Percentiles rank a stretch among this genome's conserved stretches.
These are phyloP conservation scores for Isichthys henryi DNA, from an alignment of 2,113 vertebrate species.

Conservation along the genomic window DNA sequence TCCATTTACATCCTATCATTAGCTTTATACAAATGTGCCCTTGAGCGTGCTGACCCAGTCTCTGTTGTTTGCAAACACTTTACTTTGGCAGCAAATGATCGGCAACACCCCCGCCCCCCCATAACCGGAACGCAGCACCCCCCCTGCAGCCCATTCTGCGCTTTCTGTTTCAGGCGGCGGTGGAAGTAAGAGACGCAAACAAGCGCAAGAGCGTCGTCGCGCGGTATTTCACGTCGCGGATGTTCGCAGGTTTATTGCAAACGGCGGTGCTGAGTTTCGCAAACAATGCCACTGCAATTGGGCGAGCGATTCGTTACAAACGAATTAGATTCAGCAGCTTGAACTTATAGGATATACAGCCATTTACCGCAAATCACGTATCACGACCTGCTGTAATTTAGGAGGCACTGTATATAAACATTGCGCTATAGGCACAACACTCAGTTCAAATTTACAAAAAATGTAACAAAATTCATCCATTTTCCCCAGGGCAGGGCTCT, in stretches of 20 bases:
- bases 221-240: conserved; percentile 20
- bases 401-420: neutral
- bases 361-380: neutral
- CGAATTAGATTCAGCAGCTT: neutral
- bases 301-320: neutral
- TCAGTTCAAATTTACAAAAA: neutral
- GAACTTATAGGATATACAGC: neutral
- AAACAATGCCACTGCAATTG: neutral
- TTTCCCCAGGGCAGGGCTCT: neutral
- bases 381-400: neutral
- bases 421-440: neutral
- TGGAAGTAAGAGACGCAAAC: conserved; percentile 35
- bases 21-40: conserved; percentile 89
- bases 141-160: neutral
- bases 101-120: conserved; percentile 33
- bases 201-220: conserved; percentile 33
- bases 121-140: neutral
- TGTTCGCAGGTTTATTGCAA: conserved; percentile 18
- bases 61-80: conserved; percentile 61
- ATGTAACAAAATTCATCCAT: neutral
- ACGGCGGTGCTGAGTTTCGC: neutral
- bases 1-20: conserved; percentile 93
- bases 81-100: conserved; percentile 64
- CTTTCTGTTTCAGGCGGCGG: conserved; percentile 27
- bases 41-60: conserved; percentile 67